Base-by-base conservation (phyloP, 2,797 vertebrate genomes). In the Melanotaenia maccullochi region DNA sequence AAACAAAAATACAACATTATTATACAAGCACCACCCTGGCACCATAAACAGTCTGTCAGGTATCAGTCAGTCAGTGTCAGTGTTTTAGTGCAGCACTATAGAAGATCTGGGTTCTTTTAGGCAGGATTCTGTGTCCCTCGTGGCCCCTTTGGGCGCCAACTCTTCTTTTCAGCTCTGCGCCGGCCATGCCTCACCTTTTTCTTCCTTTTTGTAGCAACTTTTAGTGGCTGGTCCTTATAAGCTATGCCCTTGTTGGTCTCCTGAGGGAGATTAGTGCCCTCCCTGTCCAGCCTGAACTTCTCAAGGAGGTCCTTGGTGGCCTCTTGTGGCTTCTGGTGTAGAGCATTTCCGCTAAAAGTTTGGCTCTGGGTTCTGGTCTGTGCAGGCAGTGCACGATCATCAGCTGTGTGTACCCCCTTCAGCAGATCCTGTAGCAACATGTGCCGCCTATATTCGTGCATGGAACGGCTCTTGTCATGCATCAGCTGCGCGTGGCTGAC, bases 191-290 rank as follows among this genome's bases (percentile, higher is more conserved):
- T 96, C 69, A 84, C 90, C 35, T 95, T 96, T 85, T 98, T 99
- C 94, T 97, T 99, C 85, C 96, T 97, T 90, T 97, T 98, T 57
- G 94, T 95, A 0, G 94, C 90, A 4, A 81, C 89, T 92, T 96
- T 98, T 42, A 95, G 85, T 0, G 95, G 95, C 81, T 96, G 96
- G 78, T 97, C 96, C 80, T 96, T 96, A 85, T 95, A 97, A 1
- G 93, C 92, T 77, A 95, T 89, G n/a, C 93, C 92, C 87, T 99
- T 98, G 93, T 97, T 96, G 89, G 97, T 99, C 94, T 99, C 97
- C 92, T 99, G 97, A 69, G 96, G 96, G 63, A 98, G 92, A 88
- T 95, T 87, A 18, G 87, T 79, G 35, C 87, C 95, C 66, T 95
- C 94, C 24, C 94, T 93, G 1, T 97, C 95, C 1, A 91, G 84